Conservation (phyloP, 92 coral and sea anemone species). For the Porites lobata region DNA sequence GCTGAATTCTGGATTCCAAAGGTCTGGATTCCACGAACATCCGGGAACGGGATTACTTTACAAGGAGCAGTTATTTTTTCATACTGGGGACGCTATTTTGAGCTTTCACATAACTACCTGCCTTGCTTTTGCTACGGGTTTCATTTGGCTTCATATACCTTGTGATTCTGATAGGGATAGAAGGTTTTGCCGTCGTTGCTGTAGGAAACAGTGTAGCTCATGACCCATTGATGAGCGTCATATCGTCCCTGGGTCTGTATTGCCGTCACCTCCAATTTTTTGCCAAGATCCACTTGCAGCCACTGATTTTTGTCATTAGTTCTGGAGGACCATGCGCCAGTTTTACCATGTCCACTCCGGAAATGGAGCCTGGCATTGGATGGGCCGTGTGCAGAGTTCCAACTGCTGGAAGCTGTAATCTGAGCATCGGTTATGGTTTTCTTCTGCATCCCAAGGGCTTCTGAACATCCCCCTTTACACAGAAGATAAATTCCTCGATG, state of each 20-base stretch:
- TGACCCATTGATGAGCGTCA: neutral
- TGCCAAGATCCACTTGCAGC: neutral
- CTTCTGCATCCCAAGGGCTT: neutral
- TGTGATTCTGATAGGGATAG: neutral
- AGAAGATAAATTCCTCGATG: too few species aligned
- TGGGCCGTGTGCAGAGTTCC: neutral
- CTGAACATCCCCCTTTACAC: neutral
- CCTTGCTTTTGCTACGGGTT: neutral
- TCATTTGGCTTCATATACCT: neutral
- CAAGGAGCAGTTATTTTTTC: too few species aligned
- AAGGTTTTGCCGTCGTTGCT: neutral
- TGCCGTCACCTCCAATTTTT: neutral
- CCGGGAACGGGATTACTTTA: too few species aligned
- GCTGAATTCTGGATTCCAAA: too few species aligned
- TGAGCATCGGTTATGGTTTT: neutral
- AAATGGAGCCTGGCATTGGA: neutral
- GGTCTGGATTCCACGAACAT: too few species aligned
- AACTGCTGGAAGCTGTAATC: neutral
- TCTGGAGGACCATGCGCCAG: neutral
- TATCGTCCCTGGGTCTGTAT: neutral
- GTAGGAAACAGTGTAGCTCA: neutral
- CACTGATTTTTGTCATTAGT: neutral
- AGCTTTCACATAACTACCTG: neutral
- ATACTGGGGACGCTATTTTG: too few species aligned
- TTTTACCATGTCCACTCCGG: neutral